Conservation (phyloP, 2,888 invertebrate genomes). For the Pardosa pseudoannulata region DNA sequence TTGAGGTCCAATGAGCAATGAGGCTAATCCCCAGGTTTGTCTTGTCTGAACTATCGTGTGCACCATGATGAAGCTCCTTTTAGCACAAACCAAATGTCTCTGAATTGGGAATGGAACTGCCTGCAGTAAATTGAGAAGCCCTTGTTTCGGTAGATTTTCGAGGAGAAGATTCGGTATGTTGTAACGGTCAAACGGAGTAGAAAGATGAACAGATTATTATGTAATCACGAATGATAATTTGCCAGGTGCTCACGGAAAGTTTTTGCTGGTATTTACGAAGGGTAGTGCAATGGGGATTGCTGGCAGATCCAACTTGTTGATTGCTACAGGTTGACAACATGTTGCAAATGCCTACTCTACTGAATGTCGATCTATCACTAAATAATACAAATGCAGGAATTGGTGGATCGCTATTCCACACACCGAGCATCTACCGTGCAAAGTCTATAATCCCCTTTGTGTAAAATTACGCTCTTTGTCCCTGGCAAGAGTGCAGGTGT, state of each 20-base stretch:
- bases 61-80: too few species aligned
- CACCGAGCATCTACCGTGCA: background rate
- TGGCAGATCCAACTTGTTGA: background rate
- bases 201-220: background rate
- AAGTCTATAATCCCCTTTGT: slow-evolving; percentile 2
- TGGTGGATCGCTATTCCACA: background rate
- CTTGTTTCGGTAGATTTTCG: too few species aligned
- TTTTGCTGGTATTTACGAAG: background rate
- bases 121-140: too few species aligned
- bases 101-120: too few species aligned
- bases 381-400: slow-evolving; percentile 1
- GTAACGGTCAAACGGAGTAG: background rate
- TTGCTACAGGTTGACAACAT: too few species aligned
- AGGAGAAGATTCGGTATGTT: too few species aligned
- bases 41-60: too few species aligned
- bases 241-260: background rate
- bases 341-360: background rate
- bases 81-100: too few species aligned
- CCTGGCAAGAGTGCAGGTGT: background rate
- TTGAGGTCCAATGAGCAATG: too few species aligned
- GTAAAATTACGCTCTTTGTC: background rate
- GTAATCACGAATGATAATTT: background rate
- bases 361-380: background rate
- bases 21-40: too few species aligned
- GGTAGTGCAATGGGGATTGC: background rate